Evolutionary conservation across 2,113 vertebrate genomes (phyloP), one percentile per base, ranked within the genome.

Genomic region (Notechis scutatus): DNA sequence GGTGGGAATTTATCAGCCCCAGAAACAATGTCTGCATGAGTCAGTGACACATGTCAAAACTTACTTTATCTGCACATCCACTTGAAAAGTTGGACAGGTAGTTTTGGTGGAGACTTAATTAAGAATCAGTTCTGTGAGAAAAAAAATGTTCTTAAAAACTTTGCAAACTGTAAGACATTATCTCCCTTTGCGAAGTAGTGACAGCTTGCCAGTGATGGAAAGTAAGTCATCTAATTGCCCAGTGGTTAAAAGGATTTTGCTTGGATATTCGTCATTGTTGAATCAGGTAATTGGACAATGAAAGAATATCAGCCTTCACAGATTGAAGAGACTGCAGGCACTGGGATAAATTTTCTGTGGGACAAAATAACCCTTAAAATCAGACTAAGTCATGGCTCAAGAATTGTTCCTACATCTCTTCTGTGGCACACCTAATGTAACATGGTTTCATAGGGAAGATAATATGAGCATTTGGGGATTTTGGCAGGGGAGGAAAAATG

Each of bases 71-170:
- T 90, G 88, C 74, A 86, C 45, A 61, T 47, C 54, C 45, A 2
- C 59, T 86, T 93, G 50, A 90, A 93, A 93, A 86, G 88, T 86
- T 92, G 47, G 74, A 90, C 34, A 85, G 50, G 45, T 12, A 29
- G 5, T 94, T 93, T 91, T 45, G 55, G 55, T 54, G 15, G 87
- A 56, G 92, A 69, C 11, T 18, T 64, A 29, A 52, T 94, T 90
- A 42, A 90, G 69, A 61, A 52, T 39, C 10, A 81, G n/a, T 74
- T 91, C 61, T 57, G 42, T 52, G 39, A 50, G n/a, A 6, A 89
- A 52, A 90, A 92, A 88, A 23, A n/a, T 88, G n/a, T 54, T 47
- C 3, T 34, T 59, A 91, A 85, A 85, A 87, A 54, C 20, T 50
- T 4, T 39, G 45, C 55, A 88, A 61, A 4, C 57, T 52, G 89